These are phyloP conservation scores for Anarhynchus alexandrinus DNA, from an alignment of 2,113 vertebrate species.

Conservation along the genomic window DNA sequence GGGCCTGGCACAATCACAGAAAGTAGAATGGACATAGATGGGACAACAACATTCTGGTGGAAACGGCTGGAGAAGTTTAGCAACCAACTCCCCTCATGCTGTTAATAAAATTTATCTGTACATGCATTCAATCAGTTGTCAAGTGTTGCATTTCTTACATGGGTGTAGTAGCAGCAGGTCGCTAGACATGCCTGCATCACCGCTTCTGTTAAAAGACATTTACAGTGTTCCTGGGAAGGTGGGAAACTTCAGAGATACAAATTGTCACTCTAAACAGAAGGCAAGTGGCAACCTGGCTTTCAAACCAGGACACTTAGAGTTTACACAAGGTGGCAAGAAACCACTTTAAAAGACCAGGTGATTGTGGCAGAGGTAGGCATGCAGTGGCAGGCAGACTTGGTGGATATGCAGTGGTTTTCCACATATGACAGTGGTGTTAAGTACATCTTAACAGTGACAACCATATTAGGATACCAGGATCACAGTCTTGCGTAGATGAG, in stretches of 20 bases:
- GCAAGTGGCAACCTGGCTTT: neutral
- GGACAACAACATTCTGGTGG: neutral
- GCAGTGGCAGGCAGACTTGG: neutral
- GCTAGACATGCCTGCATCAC: neutral
- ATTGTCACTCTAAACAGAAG: neutral
- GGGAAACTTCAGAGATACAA: neutral
- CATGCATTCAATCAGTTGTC: neutral
- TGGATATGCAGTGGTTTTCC: neutral
- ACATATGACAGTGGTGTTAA: neutral
- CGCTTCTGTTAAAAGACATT: neutral
- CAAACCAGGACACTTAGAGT: neutral
- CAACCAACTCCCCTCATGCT: fast-evolving
- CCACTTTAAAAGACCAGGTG: neutral
- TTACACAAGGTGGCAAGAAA: neutral
- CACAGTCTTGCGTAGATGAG: too few species aligned
- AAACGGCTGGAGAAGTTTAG: neutral
- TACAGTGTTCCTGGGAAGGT: neutral
- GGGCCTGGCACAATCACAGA: neutral
- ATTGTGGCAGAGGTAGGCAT: neutral
- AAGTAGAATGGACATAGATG: neutral
- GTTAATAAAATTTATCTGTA: neutral
- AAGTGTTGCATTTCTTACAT: neutral
- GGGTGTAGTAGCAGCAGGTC: neutral
- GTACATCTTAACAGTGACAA: neutral
- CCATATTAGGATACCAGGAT: too few species aligned